phyloP scores from a whole-genome alignment of 2,797 vertebrate genomes.

The Anisognathus igniventris region DNA sequence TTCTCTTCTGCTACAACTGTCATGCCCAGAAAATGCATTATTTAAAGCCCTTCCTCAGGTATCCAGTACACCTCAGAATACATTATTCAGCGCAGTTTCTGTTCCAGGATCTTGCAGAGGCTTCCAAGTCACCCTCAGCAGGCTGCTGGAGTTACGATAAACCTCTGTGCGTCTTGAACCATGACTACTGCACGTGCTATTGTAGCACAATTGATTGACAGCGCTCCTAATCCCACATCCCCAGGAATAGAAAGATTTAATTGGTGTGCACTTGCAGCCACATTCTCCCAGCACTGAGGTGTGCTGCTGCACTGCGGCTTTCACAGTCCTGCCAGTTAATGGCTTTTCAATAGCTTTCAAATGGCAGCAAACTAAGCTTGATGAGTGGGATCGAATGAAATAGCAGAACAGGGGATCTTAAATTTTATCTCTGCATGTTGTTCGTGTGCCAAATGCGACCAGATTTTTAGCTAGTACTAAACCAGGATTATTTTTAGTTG shows the following conservation, averaged over 20 bases:
- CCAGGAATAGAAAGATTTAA: conserved; percentile 63
- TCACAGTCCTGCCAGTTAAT: conserved; percentile 69
- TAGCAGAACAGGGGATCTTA: conserved; percentile 20
- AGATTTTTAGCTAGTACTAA: conserved; percentile 48
- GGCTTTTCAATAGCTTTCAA: conserved; percentile 73
- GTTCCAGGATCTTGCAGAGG: conserved; percentile 62
- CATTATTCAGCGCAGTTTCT: conserved; percentile 66
- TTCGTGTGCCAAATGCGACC: not conserved
- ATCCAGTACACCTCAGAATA: conserved; percentile 71
- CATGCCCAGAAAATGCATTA: conserved; percentile 80
- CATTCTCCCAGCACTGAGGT: conserved; percentile 74
- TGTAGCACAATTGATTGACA: conserved; percentile 84
- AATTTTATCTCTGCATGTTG: conserved; percentile 8
- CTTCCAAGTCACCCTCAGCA: conserved; percentile 69
- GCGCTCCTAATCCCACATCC: conserved; percentile 65
- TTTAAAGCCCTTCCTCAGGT: conserved; percentile 80
- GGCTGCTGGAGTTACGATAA: conserved; percentile 70
- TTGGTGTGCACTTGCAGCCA: conserved; percentile 78
- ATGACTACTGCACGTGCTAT: conserved; percentile 82
- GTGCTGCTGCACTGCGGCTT: conserved; percentile 82
- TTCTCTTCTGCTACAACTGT: conserved; percentile 65
- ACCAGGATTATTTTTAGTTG: conserved; percentile 69
- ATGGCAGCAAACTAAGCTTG: conserved; percentile 69
- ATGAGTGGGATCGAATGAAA: conserved; percentile 62
- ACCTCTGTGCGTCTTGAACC: conserved; percentile 70